Evolutionary conservation across 1,140 invertebrate genomes (phyloP), one percentile per base, ranked within the genome.

Genomic region (Heliconius nattereri): DNA sequence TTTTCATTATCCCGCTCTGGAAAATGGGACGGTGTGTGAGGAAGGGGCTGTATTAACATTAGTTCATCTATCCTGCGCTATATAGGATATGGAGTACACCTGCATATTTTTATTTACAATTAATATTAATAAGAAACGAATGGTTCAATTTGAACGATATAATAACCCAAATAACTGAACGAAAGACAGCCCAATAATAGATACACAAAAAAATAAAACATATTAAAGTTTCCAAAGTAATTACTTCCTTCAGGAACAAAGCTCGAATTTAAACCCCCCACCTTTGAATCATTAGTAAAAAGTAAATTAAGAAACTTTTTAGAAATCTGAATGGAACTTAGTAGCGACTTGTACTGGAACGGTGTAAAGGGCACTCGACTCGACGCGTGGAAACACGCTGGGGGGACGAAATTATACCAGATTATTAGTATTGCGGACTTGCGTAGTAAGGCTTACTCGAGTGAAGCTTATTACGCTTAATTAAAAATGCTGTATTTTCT

Each of bases 361-460:
- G 60, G 23, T 13, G 60, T 23, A 29, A 66, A 66, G 60, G 60
- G 60, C 60, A 13, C 60, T 66, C 60, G 60, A 66, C 26, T 66
- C 26, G 60, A 66, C 60, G 60, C 60, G 60, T 66, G 60, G 29
- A 66, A 75, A 75, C 66, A 76, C 49, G 74, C 49, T 35, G 73
- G 37, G 71, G 71, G 73, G 74, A n/a, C 57, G 29, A 66, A 76
- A 76, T 76, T 66, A 35, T 76, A 37, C 54, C 57, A 37, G 57
- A 76, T 76, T 76, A 76, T 76, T 66, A 60, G 57, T 76, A 52
- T 66, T 76, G 23, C 57, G 49, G 74, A 23, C 35, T 60, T 76
- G 32, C n/a, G 35, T 76, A 76, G 66, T 45, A 37, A 70, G 66
- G 26, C 23, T 66, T 23, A 16, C 13, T 66, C 26, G 60, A 66